A percentile compares a stretch with the other conserved stretches of the same genome.
These are phyloP conservation scores for Vireo altiloquus DNA, from an alignment of 2,113 vertebrate genomes.

Conservation along the genomic window DNA sequence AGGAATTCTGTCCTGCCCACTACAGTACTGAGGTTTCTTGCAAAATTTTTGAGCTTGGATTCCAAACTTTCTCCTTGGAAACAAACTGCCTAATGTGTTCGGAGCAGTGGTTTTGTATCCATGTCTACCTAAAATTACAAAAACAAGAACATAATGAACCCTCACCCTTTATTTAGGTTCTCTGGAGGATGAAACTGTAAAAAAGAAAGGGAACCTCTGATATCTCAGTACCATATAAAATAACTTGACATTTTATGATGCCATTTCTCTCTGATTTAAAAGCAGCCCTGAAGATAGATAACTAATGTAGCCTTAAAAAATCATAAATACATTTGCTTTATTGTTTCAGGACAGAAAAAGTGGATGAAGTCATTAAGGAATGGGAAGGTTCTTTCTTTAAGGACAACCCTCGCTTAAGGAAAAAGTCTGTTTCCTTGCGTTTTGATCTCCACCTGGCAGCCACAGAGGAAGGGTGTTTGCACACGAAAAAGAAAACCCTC, in stretches of 20 bases:
- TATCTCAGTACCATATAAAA: not conserved
- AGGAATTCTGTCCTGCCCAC: not conserved
- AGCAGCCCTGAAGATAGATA: not conserved
- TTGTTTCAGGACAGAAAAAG: constrained; percentile 89
- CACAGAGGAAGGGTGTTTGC: constrained; percentile 81
- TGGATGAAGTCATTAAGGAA: constrained; percentile 94
- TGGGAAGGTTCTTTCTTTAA: constrained; percentile 99
- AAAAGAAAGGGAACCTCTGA: not conserved
- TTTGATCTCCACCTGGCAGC: constrained; percentile 94
- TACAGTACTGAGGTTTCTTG: not conserved
- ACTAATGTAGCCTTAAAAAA: not conserved
- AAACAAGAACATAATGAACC: not conserved
- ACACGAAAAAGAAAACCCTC: constrained; percentile 79
- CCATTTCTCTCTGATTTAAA: not conserved
- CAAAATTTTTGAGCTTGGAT: not conserved
- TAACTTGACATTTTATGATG: not conserved
- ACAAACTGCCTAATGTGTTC: not conserved
- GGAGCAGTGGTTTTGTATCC: not conserved
- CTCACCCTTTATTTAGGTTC: not conserved
- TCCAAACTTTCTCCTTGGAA: constrained; percentile 36
- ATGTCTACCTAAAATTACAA: not conserved
- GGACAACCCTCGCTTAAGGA: constrained; percentile 92
- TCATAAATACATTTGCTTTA: constrained; percentile 16
- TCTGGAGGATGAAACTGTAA: not conserved
- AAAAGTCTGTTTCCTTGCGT: constrained; percentile 94